These are phyloP conservation scores for Bovichtus variegatus DNA, from an alignment of 2,797 vertebrate genomes.

Conservation along the genomic window DNA sequence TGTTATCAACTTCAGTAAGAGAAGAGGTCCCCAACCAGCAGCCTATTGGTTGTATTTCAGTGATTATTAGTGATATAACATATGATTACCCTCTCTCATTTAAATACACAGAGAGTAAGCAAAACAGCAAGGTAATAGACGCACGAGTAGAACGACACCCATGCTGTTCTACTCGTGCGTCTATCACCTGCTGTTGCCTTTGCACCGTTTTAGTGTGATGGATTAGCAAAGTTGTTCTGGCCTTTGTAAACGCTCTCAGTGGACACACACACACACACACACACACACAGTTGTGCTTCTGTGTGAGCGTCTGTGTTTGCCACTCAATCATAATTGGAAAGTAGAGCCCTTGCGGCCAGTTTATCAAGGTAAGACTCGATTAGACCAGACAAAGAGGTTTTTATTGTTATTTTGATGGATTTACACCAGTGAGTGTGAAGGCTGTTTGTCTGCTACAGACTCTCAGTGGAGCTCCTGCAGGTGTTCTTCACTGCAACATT, in stretches of 20 bases:
- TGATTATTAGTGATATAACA: neutral
- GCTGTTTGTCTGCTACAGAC: slow-evolving; percentile 29
- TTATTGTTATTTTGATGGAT: slow-evolving; percentile 53
- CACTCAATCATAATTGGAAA: slow-evolving; percentile 46
- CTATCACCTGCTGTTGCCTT: slow-evolving; percentile 18
- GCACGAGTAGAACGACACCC: neutral
- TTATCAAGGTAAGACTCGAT: slow-evolving; percentile 58
- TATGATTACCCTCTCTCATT: neutral
- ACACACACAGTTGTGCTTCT: neutral
- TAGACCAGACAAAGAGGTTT: slow-evolving; percentile 25
- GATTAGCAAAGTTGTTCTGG: slow-evolving; percentile 30
- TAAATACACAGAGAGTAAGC: neutral
- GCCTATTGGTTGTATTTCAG: neutral
- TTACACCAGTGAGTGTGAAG: slow-evolving; percentile 25
- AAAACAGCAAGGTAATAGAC: neutral
- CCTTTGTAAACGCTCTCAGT: slow-evolving; percentile 30
- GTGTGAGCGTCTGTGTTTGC: neutral
- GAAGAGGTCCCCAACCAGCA: neutral
- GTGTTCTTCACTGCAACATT: slow-evolving; percentile 29
- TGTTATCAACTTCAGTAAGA: slow-evolving; percentile 3
- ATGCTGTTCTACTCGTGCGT: too few relatives aligned
- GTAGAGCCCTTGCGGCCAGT: slow-evolving; percentile 21
- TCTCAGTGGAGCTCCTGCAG: slow-evolving; percentile 9
- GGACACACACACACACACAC: slow-evolving; percentile 13
- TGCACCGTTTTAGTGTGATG: slow-evolving; percentile 15